A percentile compares a stretch with the other conserved stretches of the same genome.
These are phyloP conservation scores for Ylistrum balloti DNA, from an alignment of 1,140 invertebrate species.

Conservation along the genomic window DNA sequence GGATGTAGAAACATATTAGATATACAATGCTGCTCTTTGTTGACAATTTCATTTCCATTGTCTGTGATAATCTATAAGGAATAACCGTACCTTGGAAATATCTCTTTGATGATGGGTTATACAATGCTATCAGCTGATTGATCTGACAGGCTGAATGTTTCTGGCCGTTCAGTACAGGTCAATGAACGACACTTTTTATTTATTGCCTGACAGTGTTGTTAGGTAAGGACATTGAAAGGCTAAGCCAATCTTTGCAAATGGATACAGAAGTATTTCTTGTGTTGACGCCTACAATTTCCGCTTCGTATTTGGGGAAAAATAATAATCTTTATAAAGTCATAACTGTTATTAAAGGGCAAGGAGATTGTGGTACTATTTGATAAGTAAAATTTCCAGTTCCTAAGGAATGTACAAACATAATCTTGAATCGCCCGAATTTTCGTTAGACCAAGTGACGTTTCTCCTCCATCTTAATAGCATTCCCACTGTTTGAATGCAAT, in stretches of 20 bases:
- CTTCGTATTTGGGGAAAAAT: slow-evolving; percentile 56
- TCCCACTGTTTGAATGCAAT: neutral
- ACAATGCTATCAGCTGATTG: slow-evolving; percentile 55
- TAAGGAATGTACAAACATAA: slow-evolving; percentile 54
- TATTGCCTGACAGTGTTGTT: slow-evolving; percentile 59
- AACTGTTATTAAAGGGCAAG: slow-evolving; percentile 58
- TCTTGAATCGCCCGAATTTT: neutral
- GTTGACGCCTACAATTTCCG: slow-evolving; percentile 49
- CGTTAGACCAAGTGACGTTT: slow-evolving; percentile 11
- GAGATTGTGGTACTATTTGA: slow-evolving; percentile 56
- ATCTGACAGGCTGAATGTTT: slow-evolving; percentile 55
- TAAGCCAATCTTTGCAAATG: slow-evolving; percentile 54
- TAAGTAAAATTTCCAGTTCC: slow-evolving; percentile 21
- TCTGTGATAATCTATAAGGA: slow-evolving; percentile 54
- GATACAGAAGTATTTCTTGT: slow-evolving; percentile 61
- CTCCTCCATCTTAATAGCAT: neutral
- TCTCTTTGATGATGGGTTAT: slow-evolving; percentile 60
- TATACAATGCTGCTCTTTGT: too few species aligned
- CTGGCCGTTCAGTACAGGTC: slow-evolving; percentile 60
- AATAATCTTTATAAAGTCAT: slow-evolving; percentile 51
- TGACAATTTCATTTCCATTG: slow-evolving; percentile 60
- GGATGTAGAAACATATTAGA: too few species aligned
- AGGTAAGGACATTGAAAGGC: slow-evolving; percentile 60
- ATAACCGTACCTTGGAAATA: slow-evolving; percentile 55
- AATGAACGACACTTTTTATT: slow-evolving; percentile 63